Evolutionary conservation across 2,797 vertebrate genomes (phyloP).

Genomic region (Centroberyx gerrardi): DNA sequence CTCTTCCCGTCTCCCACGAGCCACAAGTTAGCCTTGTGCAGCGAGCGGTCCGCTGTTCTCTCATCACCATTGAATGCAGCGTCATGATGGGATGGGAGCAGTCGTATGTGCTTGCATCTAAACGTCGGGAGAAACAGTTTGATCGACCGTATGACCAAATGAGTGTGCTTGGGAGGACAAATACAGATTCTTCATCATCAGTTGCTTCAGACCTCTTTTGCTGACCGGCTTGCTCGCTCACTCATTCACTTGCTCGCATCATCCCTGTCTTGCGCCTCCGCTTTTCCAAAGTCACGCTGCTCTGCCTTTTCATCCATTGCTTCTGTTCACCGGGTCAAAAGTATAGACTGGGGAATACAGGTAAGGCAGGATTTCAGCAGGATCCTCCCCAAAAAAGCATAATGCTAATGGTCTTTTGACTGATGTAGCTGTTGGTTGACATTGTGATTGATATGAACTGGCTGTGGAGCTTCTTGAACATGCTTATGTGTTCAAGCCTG

Average conservation of each 20-base stretch:
- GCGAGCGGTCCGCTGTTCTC: background rate
- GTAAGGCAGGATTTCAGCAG: slow-evolving; percentile 39
- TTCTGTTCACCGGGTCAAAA: slow-evolving; percentile 23
- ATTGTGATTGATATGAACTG: slow-evolving; percentile 14
- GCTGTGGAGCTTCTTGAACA: slow-evolving; percentile 11
- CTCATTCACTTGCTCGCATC: slow-evolving; percentile 37
- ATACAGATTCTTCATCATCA: slow-evolving; percentile 1
- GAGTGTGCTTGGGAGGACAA: slow-evolving; percentile 12
- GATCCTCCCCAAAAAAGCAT: background rate
- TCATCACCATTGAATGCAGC: slow-evolving; percentile 15
- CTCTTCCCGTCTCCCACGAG: slow-evolving; percentile 42
- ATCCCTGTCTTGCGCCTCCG: slow-evolving; percentile 25
- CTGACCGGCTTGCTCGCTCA: slow-evolving; percentile 18
- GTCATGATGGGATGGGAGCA: slow-evolving; percentile 11
- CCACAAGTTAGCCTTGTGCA: slow-evolving; percentile 28
- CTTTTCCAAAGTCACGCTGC: slow-evolving; percentile 36
- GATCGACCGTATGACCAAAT: background rate
- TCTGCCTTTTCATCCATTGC: slow-evolving; percentile 38
- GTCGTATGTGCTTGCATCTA: background rate
- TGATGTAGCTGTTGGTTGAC: background rate
- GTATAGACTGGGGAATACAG: slow-evolving; percentile 24
- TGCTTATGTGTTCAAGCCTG: slow-evolving; percentile 19
- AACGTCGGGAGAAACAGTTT: background rate
- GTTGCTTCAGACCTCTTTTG: background rate
- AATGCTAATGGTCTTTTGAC: background rate